Evolutionary conservation across 2,113 vertebrate species (phyloP), one percentile per base, ranked within the genome.

Genomic region (Penelope pileata): DNA sequence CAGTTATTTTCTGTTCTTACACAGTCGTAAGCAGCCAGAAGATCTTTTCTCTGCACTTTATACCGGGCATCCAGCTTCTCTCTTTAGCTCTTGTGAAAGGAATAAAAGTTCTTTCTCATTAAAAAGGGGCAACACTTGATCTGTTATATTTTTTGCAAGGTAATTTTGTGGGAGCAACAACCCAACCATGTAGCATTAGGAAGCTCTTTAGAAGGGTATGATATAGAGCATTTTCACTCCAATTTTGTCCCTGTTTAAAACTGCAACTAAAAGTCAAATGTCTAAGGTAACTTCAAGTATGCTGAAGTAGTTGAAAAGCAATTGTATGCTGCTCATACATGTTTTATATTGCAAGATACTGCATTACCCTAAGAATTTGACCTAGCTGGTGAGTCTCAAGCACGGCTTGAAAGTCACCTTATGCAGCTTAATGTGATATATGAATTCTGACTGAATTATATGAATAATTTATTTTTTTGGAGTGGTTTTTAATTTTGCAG

Each of bases 361-460:
- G 16, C 45, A 69, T 47, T 73, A 76, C 45, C 19, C 27, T 77
- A 59, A 76, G 81, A 94, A 54, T 87, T 66, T 84, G n/a, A 89
- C 86, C 84, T 69, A 85, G 45, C 67, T 87, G 78, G 15, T 68
- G 69, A 92, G 83, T 82, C 59, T 91, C 45, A 72, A 79, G 40
- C 29, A 36, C 40, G 42, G 21, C 87, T 91, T 77, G 32, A 90
- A 94, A 88, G 79, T 93, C 90, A 91, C 47, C 50, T 91, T 76
- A 50, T 24, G 38, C 45, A 92, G 24, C 54, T 87, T 91, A 70
- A 80, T 43, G n/a, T 50, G 87, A 91, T 66, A 59, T 62, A 92
- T 91, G 79, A 94, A 94, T 85, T 94, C 78, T 83, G 84, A 92
- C 82, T 74, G 86, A 87, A 89, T 70, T 80, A n/a, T 50, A 70